Conservation (phyloP, 2,113 vertebrate genomes). For the Silurus asotus region DNA sequence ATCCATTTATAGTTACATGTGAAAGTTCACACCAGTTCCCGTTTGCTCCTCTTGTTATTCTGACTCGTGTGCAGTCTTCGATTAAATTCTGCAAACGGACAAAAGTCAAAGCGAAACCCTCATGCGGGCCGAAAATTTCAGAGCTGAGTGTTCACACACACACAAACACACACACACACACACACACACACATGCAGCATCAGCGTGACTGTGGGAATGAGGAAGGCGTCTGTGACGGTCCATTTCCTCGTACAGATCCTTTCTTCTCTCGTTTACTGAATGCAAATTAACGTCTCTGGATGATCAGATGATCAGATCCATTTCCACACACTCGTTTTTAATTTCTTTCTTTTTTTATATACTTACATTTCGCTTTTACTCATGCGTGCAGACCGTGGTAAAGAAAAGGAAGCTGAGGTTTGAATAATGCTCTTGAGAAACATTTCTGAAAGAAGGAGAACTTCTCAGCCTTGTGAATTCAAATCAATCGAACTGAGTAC, state of each 20-base stretch:
- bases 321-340: background rate
- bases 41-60: too few species aligned
- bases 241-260: background rate
- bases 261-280: background rate
- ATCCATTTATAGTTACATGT: background rate
- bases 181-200: background rate
- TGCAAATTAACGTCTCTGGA: background rate
- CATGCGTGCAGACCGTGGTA: background rate
- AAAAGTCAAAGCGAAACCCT: background rate
- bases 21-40: too few species aligned
- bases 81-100: background rate
- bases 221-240: background rate
- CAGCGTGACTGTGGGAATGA: background rate
- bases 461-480: background rate
- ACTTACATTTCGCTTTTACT: background rate
- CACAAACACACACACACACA: background rate
- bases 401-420: background rate
- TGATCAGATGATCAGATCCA: background rate
- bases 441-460: background rate
- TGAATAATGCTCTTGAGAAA: background rate
- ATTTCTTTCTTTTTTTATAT: background rate
- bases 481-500: background rate
- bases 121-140: background rate
- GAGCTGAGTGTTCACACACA: background rate
- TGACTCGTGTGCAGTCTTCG: too few species aligned